Evolutionary conservation across 2,113 vertebrate genomes (phyloP), one percentile per base, ranked within the genome.

Genomic region (Nesogale talazaci): DNA sequence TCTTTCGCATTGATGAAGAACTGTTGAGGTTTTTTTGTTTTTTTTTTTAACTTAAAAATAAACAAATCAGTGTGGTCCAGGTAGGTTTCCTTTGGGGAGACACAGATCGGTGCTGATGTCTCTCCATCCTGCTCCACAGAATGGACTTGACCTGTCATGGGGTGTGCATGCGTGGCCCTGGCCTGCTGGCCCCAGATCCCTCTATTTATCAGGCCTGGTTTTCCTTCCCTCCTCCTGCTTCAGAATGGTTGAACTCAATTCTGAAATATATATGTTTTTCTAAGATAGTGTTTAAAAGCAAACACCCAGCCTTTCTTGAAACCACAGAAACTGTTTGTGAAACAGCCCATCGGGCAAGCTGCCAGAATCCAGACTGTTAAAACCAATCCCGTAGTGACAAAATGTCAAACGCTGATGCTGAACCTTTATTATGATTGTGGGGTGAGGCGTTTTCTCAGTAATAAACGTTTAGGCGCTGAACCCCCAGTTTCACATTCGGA

Each of bases 271-370:
- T 91, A 65, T 40, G 94, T 94, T 92, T 94, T 93, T 52, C 46
- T 89, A 91, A 96, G 95, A 94, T 40, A 92, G 25, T 86, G 56
- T 95, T 94, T 95, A 91, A 96, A 95, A 95, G 91, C 96, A 95
- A 96, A 94, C 76, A 92, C 77, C 20, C 93, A 93, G 83, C 92
- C 94, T 95, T 92, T 78, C 94, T 92, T 86, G 86, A 96, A 95
- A 95, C 88, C 72, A 91, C 91, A 94, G 93, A 90, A 88, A 84
- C 83, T 94, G 89, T 94, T 94, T 91, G 89, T 95, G 96, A 94
- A 94, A 89, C 92, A 95, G 81, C 86, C 22, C 4, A 85, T 72
- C 80, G 63, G 91, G 92, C 95, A 92, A 15, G 69, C 90, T 88
- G 96, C 96, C 96, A 95, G 56, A 6, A 86, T 91, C 69, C 46